Conservation (phyloP, 2,797 vertebrate species). For the Choloepus didactylus region DNA sequence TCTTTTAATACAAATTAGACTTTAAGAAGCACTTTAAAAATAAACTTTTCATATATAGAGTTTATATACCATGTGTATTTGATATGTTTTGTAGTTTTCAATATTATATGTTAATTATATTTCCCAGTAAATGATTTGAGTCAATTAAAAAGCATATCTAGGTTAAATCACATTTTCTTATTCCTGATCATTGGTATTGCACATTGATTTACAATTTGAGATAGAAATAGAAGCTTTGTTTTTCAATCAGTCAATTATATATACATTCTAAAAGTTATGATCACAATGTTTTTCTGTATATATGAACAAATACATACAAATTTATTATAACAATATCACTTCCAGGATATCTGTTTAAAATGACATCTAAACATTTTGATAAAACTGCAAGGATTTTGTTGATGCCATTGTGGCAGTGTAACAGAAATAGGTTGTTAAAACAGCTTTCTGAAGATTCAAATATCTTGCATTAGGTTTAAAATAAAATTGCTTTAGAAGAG, state of each 20-base stretch:
- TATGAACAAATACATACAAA: not conserved
- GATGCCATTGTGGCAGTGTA: not conserved
- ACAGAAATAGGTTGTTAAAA: not conserved
- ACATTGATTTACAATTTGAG: not conserved
- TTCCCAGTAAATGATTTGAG: not conserved
- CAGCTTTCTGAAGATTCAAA: not conserved
- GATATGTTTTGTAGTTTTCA: conserved; percentile 24
- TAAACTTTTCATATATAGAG: conserved; percentile 53
- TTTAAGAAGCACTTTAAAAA: conserved; percentile 69
- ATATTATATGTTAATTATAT: not conserved
- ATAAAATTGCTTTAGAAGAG: not conserved
- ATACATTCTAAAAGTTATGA: not conserved
- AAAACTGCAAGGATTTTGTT: not conserved
- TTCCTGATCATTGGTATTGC: not conserved
- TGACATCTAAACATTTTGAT: not conserved
- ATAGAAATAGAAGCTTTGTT: not conserved
- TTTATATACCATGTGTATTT: conserved; percentile 45
- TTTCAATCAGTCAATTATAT: not conserved
- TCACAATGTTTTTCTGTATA: not conserved
- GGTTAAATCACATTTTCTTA: not conserved
- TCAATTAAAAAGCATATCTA: conserved; percentile 58
- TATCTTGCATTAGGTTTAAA: not conserved
- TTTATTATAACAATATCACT: not conserved
- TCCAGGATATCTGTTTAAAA: not conserved
- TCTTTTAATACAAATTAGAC: conserved; percentile 72